Base-by-base conservation (phyloP, 2,888 invertebrate species). In the Rhingia campestris region DNA sequence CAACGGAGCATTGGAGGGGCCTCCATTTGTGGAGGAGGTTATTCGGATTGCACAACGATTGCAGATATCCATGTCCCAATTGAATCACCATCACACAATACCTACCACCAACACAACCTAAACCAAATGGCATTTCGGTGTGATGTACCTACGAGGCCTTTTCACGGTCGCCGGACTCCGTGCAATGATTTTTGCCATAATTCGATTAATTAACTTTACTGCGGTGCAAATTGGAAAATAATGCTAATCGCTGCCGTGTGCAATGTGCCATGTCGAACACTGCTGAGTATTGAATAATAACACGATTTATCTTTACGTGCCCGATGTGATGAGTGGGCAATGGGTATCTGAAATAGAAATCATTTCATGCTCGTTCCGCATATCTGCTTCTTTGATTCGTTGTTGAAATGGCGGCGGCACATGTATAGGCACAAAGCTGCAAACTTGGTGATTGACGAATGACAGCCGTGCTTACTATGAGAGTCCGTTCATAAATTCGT, bases 401-500 rank as follows among this genome's bases (percentile, higher is more conserved):
- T 54, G n/a, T 4, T 64, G 53, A 66, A 53, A 67, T 14, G 77
- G 67, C 79, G 79, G 67, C 58, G 22, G 22, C 22, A 22, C 22
- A 22, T 22, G 56, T 73, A 10, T 63, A 35, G 4, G 35, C 35
- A 51, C 79, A 74, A 79, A 73, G 73, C 10, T 22, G 22, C 22
- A 22, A 10, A 39, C 43, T 41, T 33, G 6, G 3, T 10, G 12
- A 58, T 37, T 32, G 49, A 63, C 45, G 33, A 58, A 32, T 32
- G 49, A 63, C 45, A 22, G 54, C 22, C 30, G 54, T 14, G 22
- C 12, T 56, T 9, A 51, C 35, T 64, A 12, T n/a, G 32, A 14
- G 10, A 9, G n/a, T 51, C 10, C 75, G 69, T 80, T 81, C 86
- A 84, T 86, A 86, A 86, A 86, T 86, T 84, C 84, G 73, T 86